A percentile compares a stretch with the other conserved stretches of the same genome.
Conservation (phyloP, 2,113 vertebrate species). For the Cheirogaleus medius region DNA sequence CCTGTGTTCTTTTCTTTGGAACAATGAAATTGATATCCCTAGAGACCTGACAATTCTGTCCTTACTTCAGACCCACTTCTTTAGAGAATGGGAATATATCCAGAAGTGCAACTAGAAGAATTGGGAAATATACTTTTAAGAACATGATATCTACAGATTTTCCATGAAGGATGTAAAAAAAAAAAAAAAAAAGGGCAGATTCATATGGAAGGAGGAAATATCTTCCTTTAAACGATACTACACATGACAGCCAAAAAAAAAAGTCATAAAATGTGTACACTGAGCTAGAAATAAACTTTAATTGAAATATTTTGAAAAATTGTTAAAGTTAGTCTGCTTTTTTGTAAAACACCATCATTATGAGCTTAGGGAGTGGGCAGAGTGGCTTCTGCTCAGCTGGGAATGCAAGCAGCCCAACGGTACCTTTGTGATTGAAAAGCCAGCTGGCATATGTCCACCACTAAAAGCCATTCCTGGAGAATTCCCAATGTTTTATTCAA, state of each 20-base stretch:
- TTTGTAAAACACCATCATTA: not conserved
- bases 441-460: not conserved
- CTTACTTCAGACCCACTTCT: not conserved
- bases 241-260: not conserved
- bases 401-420: not conserved
- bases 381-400: not conserved
- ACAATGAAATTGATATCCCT: not conserved
- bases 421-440: not conserved
- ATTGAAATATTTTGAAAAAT: not conserved
- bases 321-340: not conserved
- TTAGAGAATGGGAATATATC: not conserved
- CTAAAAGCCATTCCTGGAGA: not conserved
- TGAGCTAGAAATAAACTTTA: slow-evolving; percentile 15
- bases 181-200: not conserved
- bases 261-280: not conserved
- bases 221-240: not conserved
- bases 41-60: not conserved
- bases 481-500: not conserved
- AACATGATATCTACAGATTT: not conserved
- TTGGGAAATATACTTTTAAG: not conserved
- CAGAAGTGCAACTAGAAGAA: not conserved
- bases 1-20: not conserved
- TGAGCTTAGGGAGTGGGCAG: not conserved
- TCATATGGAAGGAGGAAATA: not conserved
- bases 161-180: not conserved